Conservation (phyloP, 30 jellyfish, hydroid and myxozoan species). For the Aurelia sp. region DNA sequence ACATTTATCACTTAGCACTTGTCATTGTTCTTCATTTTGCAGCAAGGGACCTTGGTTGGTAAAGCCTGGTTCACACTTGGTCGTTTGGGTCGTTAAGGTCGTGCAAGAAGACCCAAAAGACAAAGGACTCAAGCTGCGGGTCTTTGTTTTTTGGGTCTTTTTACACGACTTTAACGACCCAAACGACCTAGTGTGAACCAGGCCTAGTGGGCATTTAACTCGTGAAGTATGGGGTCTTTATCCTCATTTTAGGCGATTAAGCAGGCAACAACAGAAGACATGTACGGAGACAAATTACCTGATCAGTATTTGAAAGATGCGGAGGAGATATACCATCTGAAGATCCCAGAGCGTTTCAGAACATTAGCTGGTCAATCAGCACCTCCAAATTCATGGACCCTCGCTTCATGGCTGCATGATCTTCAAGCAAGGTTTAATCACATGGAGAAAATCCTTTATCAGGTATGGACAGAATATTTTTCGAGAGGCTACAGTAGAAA, state of each 20-base stretch:
- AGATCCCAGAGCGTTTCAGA: conserved; percentile 71
- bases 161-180: too few species aligned
- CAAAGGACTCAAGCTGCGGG: too few species aligned
- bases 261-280: conserved; percentile 68
- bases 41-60: too few species aligned
- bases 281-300: conserved; percentile 61
- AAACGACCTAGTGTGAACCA: too few species aligned
- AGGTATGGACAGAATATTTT: conserved; percentile 28
- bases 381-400: conserved; percentile 80
- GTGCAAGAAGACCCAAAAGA: too few species aligned
- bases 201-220: too few species aligned
- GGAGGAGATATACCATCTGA: conserved; percentile 74
- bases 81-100: too few species aligned
- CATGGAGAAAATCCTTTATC: conserved; percentile 74
- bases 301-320: conserved; percentile 66
- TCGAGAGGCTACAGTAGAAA: too few species aligned
- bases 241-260: conserved; percentile 44
- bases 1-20: too few species aligned
- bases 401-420: conserved; percentile 72
- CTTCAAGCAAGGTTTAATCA: conserved; percentile 74
- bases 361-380: conserved; percentile 73
- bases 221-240: background rate
- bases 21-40: too few species aligned
- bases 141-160: too few species aligned
- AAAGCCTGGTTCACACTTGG: too few species aligned